Conservation (phyloP, 1,140 invertebrate species). For the Drosophila paulistorum region DNA sequence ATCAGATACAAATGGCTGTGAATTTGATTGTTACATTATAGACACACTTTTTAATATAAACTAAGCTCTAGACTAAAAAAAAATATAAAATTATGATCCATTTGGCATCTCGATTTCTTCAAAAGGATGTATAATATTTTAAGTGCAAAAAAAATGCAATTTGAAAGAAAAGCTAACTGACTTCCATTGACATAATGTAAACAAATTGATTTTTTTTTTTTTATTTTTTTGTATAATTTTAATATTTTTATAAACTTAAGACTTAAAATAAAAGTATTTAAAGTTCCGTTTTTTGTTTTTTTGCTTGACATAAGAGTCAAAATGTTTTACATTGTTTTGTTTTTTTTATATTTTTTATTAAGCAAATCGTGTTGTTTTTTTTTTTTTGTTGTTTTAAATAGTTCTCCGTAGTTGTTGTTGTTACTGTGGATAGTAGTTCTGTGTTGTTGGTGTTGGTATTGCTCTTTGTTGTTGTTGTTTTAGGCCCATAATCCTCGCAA, state of each 20-base stretch:
- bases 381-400: conserved; percentile 63
- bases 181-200: too few species aligned
- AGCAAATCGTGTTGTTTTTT: conserved; percentile 61
- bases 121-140: too few species aligned
- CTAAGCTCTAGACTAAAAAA: too few species aligned
- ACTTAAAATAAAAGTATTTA: conserved; percentile 83
- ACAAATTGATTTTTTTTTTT: conserved; percentile 36
- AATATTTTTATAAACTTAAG: conserved; percentile 83
- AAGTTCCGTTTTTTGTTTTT: conserved; percentile 56
- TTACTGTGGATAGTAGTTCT: conserved; percentile 24
- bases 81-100: too few species aligned
- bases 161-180: too few species aligned
- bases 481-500: conserved; percentile 33
- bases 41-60: neutral
- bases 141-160: too few species aligned
- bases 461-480: conserved; percentile 28
- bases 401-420: conserved; percentile 68
- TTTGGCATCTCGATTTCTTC: too few species aligned
- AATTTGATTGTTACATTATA: too few species aligned
- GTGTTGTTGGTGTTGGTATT: conserved; percentile 35
- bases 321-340: conserved; percentile 81
- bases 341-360: conserved; percentile 56
- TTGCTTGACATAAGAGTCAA: conserved; percentile 80
- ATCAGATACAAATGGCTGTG: too few species aligned
- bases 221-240: conserved; percentile 79